Evolutionary conservation across 2,888 invertebrate species (phyloP).

Genomic region (Agrotis puta): DNA sequence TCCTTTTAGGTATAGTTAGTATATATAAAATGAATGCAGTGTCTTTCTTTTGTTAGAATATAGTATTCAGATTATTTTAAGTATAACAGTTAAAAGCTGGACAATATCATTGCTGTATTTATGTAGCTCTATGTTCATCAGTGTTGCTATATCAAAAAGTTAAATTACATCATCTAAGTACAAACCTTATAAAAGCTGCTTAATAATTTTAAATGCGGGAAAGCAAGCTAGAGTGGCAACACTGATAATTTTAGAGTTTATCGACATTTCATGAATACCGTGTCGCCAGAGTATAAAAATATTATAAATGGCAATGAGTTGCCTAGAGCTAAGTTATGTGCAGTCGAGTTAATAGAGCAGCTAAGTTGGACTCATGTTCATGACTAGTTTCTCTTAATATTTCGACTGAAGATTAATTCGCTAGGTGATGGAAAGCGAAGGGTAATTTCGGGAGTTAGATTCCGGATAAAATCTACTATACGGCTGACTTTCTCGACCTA

Average conservation of each 20-base stretch:
- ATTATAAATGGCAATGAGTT: constrained; percentile 70
- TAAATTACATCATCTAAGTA: constrained; percentile 45
- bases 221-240: constrained; percentile 56
- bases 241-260: constrained; percentile 41
- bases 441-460: constrained; percentile 45
- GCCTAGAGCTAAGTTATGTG: constrained; percentile 64
- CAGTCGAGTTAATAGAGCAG: constrained; percentile 34
- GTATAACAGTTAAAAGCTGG: constrained; percentile 72
- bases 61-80: constrained; percentile 74
- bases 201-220: constrained; percentile 18
- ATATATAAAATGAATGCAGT: constrained; percentile 68
- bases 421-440: constrained; percentile 45
- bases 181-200: constrained; percentile 22
- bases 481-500: constrained; percentile 35
- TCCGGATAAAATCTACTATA: constrained; percentile 46
- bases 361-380: constrained; percentile 17
- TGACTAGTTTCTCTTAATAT: constrained; percentile 23
- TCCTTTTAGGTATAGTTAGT: constrained; percentile 67
- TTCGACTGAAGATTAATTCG: constrained; percentile 46
- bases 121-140: constrained; percentile 43
- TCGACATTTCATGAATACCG: constrained; percentile 44
- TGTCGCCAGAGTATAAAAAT: constrained; percentile 66
- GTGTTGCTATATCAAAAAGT: constrained; percentile 40
- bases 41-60: constrained; percentile 73
- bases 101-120: constrained; percentile 69